These are phyloP conservation scores for Meteorus colon DNA, from an alignment of 2,888 invertebrate genomes.

Conservation along the genomic window DNA sequence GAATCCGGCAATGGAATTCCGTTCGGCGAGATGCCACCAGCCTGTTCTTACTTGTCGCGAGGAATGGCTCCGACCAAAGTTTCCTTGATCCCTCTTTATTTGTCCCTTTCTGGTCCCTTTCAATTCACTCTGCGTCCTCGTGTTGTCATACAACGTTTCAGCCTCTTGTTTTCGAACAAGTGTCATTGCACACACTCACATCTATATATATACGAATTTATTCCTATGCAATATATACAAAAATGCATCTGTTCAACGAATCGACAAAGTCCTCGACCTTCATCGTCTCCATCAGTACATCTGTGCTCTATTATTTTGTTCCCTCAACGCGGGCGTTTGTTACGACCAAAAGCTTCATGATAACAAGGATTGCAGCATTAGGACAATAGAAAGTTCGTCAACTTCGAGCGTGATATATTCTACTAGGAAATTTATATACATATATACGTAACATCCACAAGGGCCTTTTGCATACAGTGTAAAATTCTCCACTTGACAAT, in stretches of 20 bases:
- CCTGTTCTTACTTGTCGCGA: slow-evolving; percentile 66
- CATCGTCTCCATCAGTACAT: not conserved
- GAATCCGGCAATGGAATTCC: slow-evolving; percentile 67
- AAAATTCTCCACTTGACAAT: slow-evolving; percentile 41
- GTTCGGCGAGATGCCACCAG: slow-evolving; percentile 66
- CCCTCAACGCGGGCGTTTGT: not conserved
- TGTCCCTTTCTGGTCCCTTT: slow-evolving; percentile 43
- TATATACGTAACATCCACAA: not conserved
- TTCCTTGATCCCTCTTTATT: slow-evolving; percentile 54
- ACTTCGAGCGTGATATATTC: not conserved
- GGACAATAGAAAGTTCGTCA: slow-evolving; percentile 10
- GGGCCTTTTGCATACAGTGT: slow-evolving; percentile 34
- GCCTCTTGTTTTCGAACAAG: not conserved
- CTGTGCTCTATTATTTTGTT: not conserved
- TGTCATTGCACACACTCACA: not conserved
- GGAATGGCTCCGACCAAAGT: slow-evolving; percentile 59
- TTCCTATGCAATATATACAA: not conserved
- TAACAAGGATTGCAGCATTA: not conserved
- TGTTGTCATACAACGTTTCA: slow-evolving; percentile 12
- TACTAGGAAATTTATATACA: not conserved
- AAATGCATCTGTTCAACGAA: not conserved
- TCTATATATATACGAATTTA: not conserved
- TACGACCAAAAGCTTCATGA: not conserved
- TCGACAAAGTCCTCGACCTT: not conserved
- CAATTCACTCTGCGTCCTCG: not conserved